Evolutionary conservation across 2,888 invertebrate genomes (phyloP).

Genomic region (Orchesella flavescens): DNA sequence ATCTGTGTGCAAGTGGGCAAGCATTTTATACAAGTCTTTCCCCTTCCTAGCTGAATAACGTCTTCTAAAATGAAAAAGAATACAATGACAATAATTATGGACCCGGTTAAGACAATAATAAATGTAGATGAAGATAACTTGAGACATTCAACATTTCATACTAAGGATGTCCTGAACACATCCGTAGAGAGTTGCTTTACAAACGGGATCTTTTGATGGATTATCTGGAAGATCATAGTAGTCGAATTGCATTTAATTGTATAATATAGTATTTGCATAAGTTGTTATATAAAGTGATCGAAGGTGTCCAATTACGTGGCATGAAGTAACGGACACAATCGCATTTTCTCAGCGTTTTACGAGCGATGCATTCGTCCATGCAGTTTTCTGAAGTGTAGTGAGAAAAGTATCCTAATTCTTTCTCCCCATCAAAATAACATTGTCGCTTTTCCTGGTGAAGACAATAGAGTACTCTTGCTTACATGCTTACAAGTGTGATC

Average conservation of each 20-base stretch:
- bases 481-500: no score
- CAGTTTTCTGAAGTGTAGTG: constrained; percentile 68
- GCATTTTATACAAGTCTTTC: constrained; percentile 40
- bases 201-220: not conserved
- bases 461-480: no score
- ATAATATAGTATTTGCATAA: not conserved
- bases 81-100: not conserved
- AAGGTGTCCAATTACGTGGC: constrained; percentile 63
- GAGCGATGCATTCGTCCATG: constrained; percentile 68
- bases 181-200: constrained; percentile 16
- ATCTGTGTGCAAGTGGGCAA: constrained; percentile 66
- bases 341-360: constrained; percentile 51
- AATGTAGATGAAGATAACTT: no score
- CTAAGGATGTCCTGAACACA: constrained; percentile 63
- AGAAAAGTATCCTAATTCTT: constrained; percentile 52
- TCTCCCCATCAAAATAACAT: constrained; percentile 66
- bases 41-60: constrained; percentile 17
- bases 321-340: constrained; percentile 67
- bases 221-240: not conserved
- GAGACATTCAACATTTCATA: constrained; percentile 9
- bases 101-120: no score
- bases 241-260: not conserved
- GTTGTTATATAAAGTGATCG: not conserved
- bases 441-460: constrained; percentile 62
- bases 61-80: constrained; percentile 3